phyloP scores from a whole-genome alignment of 1,140 invertebrate species.

The Eciton burchellii region DNA sequence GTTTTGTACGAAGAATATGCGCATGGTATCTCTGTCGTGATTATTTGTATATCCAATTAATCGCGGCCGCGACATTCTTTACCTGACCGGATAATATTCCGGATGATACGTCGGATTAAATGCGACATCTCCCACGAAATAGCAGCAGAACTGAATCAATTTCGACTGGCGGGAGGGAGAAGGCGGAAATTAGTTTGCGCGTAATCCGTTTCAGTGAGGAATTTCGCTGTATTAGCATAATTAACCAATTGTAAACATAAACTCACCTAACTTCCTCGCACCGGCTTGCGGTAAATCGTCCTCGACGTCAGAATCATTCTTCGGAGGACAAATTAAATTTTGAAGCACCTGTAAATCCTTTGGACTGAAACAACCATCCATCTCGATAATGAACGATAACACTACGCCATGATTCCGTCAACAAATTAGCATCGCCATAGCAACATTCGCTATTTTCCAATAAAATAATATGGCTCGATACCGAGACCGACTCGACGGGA shows the following conservation, averaged over 20 bases:
- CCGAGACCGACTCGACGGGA: not conserved
- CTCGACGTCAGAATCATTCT: constrained; percentile 80
- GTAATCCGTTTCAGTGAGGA: constrained; percentile 2
- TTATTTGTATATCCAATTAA: not conserved
- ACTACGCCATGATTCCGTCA: not conserved
- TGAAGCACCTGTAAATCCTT: constrained; percentile 79
- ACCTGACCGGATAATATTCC: constrained; percentile 23
- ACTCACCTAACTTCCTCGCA: constrained; percentile 79
- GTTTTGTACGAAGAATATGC: too few relatives aligned
- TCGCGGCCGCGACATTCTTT: not conserved
- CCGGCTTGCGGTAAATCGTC: constrained; percentile 81
- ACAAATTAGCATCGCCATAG: constrained; percentile 45
- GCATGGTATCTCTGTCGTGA: not conserved
- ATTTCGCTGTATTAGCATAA: constrained; percentile 23
- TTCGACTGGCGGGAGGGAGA: not conserved
- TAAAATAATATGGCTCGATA: constrained; percentile 18
- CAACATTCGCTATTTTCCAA: not conserved
- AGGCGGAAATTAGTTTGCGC: constrained; percentile 1
- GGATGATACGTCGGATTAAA: constrained; percentile 21
- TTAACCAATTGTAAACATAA: constrained; percentile 28
- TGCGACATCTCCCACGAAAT: constrained; percentile 10
- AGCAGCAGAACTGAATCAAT: not conserved
- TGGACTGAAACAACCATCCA: constrained; percentile 76
- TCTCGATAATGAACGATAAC: constrained; percentile 31
- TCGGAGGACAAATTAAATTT: constrained; percentile 74